Evolutionary conservation across 2,797 vertebrate genomes (phyloP).

Genomic region (Borostomias antarcticus): DNA sequence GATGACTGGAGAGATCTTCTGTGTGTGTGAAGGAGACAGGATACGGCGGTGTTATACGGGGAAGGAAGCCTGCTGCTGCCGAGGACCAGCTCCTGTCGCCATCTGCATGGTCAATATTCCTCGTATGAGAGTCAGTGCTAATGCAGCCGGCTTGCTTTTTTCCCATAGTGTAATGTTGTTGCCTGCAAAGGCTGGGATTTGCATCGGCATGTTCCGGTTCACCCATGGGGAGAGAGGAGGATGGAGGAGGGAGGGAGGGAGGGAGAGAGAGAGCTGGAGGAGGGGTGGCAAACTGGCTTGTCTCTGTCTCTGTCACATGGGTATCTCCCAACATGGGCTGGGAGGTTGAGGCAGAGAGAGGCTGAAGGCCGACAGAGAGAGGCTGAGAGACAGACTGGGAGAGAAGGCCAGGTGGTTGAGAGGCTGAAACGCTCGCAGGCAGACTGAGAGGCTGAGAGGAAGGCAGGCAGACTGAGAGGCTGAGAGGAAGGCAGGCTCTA

Average conservation of each 20-base stretch:
- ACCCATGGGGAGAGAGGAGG: conserved; percentile 25
- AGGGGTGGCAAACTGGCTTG: conserved; percentile 43
- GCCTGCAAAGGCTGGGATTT: conserved; percentile 24
- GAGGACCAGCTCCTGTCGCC: background rate
- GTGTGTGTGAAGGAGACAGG: background rate
- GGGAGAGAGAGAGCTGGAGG: conserved; percentile 31
- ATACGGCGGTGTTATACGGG: too few species aligned
- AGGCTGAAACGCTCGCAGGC: background rate
- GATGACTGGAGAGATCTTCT: background rate
- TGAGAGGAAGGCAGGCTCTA: background rate
- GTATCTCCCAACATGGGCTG: conserved; percentile 40
- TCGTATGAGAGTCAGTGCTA: background rate
- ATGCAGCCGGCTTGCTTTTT: background rate
- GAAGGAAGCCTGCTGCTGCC: background rate
- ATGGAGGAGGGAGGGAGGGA: background rate
- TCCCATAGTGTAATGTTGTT: conserved; percentile 32
- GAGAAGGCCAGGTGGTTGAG: background rate
- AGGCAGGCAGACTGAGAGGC: background rate
- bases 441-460: background rate
- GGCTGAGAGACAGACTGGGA: background rate
- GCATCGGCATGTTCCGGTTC: conserved; percentile 38
- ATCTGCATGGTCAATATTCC: conserved; percentile 49
- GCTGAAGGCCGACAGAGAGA: background rate
- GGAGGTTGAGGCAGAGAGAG: conserved; percentile 40
- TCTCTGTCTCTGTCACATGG: conserved; percentile 68